A percentile compares a stretch with the other conserved stretches of the same genome.
Evolutionary conservation across 2,888 invertebrate species (phyloP).

Genomic region (Dolichopus griseipennis): DNA sequence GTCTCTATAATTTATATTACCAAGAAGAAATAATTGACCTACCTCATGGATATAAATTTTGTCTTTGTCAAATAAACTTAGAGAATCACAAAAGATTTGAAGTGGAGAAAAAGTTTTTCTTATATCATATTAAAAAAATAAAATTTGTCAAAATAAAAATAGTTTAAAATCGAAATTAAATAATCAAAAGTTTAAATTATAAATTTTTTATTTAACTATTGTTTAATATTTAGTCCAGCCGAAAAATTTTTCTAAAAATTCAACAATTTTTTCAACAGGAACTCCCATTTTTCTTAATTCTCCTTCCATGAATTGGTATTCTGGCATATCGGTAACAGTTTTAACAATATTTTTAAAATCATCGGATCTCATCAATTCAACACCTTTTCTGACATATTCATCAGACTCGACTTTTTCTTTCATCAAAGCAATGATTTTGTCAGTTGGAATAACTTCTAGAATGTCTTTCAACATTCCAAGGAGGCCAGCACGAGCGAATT

Average conservation of each 20-base stretch:
- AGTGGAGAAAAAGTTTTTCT: too few species aligned
- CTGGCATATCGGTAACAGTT: constrained; percentile 13
- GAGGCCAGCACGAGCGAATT: constrained; percentile 14
- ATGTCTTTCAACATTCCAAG: constrained; percentile 15
- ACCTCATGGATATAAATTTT: too few species aligned
- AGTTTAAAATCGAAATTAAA: too few species aligned
- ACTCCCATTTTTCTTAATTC: constrained; percentile 16
- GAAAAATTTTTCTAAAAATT: constrained; percentile 16
- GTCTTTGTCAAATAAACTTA: too few species aligned
- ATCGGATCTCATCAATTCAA: constrained; percentile 17
- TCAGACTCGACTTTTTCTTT: constrained; percentile 16
- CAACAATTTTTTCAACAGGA: constrained; percentile 16
- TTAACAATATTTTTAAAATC: constrained; percentile 15
- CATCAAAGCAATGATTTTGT: constrained; percentile 14
- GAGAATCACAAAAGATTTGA: too few species aligned
- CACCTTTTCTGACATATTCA: constrained; percentile 15
- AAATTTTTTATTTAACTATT: too few species aligned
- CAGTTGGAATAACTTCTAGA: constrained; percentile 15
- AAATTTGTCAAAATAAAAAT: too few species aligned
- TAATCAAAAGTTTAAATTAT: too few species aligned
- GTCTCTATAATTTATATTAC: too few species aligned
- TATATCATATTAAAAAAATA: too few species aligned
- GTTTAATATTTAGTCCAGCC: constrained; percentile 11
- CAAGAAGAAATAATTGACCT: too few species aligned
- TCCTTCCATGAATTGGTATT: constrained; percentile 13